phyloP scores from a whole-genome alignment of 2,113 vertebrate genomes.

The Hydrolagus affinis region DNA sequence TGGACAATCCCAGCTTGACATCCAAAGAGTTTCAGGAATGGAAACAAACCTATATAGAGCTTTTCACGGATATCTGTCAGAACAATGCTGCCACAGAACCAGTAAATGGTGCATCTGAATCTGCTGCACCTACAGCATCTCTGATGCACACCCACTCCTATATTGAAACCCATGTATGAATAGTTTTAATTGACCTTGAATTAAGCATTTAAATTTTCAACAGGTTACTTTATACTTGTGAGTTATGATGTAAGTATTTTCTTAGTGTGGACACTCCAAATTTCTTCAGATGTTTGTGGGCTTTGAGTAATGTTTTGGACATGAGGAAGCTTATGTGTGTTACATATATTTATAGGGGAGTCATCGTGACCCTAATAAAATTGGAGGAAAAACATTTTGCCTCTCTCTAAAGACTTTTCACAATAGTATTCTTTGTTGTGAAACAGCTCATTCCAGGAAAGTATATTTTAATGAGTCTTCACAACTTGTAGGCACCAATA shows the following conservation, averaged over 20 bases:
- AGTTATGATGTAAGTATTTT: constrained; percentile 25
- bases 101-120: constrained; percentile 56
- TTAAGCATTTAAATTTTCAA: constrained; percentile 24
- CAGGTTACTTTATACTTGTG: constrained; percentile 23
- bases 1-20: constrained; percentile 84
- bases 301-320: constrained; percentile 10
- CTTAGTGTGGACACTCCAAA: constrained; percentile 7
- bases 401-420: not conserved
- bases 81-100: constrained; percentile 54
- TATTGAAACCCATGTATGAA: constrained; percentile 94
- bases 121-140: constrained; percentile 71
- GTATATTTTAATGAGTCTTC: too few relatives aligned
- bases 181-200: constrained; percentile 17
- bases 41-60: constrained; percentile 88
- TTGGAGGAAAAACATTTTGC: not conserved
- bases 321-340: not conserved
- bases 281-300: not conserved
- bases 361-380: not conserved
- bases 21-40: constrained; percentile 94
- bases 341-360: not conserved
- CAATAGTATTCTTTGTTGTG: not conserved
- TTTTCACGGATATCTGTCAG: constrained; percentile 73
- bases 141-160: constrained; percentile 91
- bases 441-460: not conserved
- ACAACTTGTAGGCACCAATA: too few relatives aligned